phyloP scores from a whole-genome alignment of 2,888 invertebrate genomes.

The Xestia c-nigrum region DNA sequence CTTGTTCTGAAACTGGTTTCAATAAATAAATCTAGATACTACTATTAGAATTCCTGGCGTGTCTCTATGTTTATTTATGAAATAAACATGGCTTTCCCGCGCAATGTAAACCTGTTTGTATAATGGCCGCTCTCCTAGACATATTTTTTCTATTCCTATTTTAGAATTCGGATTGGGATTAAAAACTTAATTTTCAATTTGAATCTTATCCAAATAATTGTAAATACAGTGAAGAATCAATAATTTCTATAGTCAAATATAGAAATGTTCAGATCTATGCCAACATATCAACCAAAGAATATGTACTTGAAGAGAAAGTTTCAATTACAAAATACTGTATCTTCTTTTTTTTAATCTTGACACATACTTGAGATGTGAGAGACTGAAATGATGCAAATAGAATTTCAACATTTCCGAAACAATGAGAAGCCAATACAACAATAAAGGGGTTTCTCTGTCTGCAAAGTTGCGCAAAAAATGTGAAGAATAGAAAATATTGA shows the following conservation, averaged over 20 bases:
- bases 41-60: constrained; percentile 45
- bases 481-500: neutral
- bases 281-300: neutral
- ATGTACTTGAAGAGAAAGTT: constrained; percentile 1
- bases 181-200: constrained; percentile 2
- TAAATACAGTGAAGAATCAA: neutral
- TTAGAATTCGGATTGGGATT: constrained; percentile 5
- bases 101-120: constrained; percentile 47
- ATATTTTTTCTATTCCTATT: constrained; percentile 5
- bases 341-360: neutral
- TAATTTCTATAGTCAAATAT: neutral
- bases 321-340: neutral
- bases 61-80: constrained; percentile 43
- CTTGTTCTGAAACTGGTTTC: constrained; percentile 44
- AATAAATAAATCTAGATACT: constrained; percentile 55
- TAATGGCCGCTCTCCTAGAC: constrained; percentile 35
- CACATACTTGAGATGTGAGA: neutral
- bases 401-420: constrained; percentile 17
- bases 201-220: neutral
- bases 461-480: neutral
- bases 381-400: neutral
- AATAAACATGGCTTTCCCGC: constrained; percentile 53
- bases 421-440: constrained; percentile 21
- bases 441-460: constrained; percentile 13
- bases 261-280: neutral